These are phyloP conservation scores for Saguinus midas DNA, from an alignment of 2,113 vertebrate species.

Conservation along the genomic window DNA sequence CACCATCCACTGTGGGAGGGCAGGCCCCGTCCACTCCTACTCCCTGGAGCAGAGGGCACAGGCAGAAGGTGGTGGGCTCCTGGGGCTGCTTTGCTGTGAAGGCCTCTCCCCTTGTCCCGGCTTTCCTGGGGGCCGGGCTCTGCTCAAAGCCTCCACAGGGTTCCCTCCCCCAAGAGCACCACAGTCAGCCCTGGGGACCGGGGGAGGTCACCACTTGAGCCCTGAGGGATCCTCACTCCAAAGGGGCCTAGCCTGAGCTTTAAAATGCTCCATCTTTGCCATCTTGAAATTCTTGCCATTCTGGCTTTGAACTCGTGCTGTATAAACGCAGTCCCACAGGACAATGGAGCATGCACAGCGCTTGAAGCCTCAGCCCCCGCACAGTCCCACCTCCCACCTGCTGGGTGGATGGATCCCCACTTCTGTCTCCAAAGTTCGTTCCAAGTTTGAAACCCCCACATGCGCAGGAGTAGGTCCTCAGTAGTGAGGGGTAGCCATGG, in stretches of 20 bases:
- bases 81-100: rapidly evolving
- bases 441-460: neutral
- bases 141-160: rapidly evolving
- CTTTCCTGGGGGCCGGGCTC: rapidly evolving
- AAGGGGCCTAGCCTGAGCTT: rapidly evolving
- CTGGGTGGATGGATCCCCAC: neutral
- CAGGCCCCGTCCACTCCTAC: neutral
- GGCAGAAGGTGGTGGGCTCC: neutral
- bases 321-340: rapidly evolving
- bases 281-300: rapidly evolving
- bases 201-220: rapidly evolving
- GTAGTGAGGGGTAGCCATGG: rapidly evolving
- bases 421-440: rapidly evolving
- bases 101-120: neutral
- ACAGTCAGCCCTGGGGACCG: rapidly evolving
- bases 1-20: neutral
- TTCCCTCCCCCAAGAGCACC: neutral
- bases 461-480: neutral
- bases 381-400: no score
- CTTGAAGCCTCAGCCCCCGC: rapidly evolving
- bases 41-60: neutral
- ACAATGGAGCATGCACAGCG: rapidly evolving
- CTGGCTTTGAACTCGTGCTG: rapidly evolving
- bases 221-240: neutral
- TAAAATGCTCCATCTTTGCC: rapidly evolving